Conservation (phyloP, 2,888 invertebrate species). For the Drosophila diplacantha region DNA sequence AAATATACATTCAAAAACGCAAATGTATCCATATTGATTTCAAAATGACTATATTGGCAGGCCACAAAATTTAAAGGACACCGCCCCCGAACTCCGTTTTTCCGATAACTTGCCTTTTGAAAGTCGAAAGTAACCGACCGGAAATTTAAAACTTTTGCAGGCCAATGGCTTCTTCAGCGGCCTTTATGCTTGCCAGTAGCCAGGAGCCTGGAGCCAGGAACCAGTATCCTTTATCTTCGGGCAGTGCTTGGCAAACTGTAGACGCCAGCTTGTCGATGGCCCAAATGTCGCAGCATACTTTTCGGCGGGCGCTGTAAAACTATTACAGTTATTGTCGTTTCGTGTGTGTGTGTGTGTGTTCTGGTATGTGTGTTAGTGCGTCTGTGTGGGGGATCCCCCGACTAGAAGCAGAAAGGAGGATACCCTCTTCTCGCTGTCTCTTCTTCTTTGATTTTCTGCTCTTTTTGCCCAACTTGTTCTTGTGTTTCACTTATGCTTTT, state of each 20-base stretch:
- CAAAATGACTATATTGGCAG: not conserved
- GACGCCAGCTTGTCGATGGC: constrained; percentile 61
- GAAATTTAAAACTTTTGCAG: constrained; percentile 21
- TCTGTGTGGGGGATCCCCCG: constrained; percentile 15
- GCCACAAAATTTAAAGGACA: not conserved
- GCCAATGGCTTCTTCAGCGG: constrained; percentile 15
- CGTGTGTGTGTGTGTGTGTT: not conserved
- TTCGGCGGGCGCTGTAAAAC: constrained; percentile 63
- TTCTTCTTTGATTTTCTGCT: constrained; percentile 22
- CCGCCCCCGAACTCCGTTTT: not conserved
- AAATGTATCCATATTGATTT: constrained; percentile 2
- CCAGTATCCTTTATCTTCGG: not conserved
- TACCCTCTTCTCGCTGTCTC: constrained; percentile 13
- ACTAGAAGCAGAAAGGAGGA: constrained; percentile 1
- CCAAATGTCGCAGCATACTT: constrained; percentile 65
- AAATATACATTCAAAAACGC: not conserved
- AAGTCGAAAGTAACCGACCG: constrained; percentile 19
- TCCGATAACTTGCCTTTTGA: not conserved
- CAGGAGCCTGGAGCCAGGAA: not conserved
- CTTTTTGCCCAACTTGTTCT: constrained; percentile 26
- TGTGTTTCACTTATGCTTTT: constrained; percentile 39
- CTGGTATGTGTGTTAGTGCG: not conserved
- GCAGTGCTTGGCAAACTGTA: constrained; percentile 50
- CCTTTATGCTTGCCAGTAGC: not conserved
- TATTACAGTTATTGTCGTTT: constrained; percentile 48